A percentile compares a stretch with the other conserved stretches of the same genome.
Conservation (phyloP, 2,113 vertebrate genomes). For the Pelvicachromis taeniatus region DNA sequence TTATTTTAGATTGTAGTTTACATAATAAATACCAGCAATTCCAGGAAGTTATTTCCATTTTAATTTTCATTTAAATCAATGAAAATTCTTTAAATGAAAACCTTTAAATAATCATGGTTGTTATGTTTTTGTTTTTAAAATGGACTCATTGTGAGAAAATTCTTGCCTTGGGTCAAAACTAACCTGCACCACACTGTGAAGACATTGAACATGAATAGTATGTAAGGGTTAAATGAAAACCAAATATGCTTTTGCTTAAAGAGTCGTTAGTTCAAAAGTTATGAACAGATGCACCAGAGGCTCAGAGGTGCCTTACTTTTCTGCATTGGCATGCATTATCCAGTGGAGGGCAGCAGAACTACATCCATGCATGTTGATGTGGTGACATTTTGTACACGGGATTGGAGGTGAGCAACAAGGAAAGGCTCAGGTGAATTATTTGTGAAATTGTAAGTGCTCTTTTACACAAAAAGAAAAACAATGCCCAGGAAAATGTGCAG, state of each 20-base stretch:
- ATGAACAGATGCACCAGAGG: background rate
- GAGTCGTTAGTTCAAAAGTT: background rate
- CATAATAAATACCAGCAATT: background rate
- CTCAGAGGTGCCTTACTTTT: background rate
- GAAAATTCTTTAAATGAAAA: background rate
- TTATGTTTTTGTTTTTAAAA: background rate
- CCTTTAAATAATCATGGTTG: background rate
- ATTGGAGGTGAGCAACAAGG: background rate
- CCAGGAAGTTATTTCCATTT: background rate
- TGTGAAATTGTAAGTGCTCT: background rate
- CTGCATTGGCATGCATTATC: conserved; percentile 11
- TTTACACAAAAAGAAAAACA: background rate
- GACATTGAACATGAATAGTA: background rate
- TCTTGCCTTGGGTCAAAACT: too few species aligned
- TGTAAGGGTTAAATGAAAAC: background rate
- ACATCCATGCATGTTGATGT: background rate
- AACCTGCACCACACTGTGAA: background rate
- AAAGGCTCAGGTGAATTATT: background rate
- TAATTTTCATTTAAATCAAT: background rate
- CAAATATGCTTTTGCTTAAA: background rate
- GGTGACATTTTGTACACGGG: background rate
- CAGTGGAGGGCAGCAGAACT: conserved; percentile 52
- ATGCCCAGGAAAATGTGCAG: background rate
- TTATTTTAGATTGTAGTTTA: background rate
- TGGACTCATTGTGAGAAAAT: too few species aligned